A percentile compares a stretch with the other conserved stretches of the same genome.
Conservation (phyloP, 2,888 invertebrate species). For the Iselma pallidipennis region DNA sequence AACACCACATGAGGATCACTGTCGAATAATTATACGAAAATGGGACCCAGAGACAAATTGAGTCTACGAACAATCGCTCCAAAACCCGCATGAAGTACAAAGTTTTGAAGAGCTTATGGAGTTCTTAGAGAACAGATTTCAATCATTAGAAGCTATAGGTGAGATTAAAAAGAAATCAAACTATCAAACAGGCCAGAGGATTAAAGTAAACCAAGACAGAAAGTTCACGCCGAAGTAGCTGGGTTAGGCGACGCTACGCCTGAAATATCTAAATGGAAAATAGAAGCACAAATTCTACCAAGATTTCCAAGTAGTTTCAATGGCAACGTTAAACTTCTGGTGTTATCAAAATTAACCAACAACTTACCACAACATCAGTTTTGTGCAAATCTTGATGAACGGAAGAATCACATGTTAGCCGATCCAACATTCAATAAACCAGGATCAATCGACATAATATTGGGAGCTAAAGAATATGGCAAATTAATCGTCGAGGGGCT, state of each 20-base stretch:
- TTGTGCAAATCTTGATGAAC: background rate
- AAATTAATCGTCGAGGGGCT: background rate
- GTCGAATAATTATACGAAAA: slow-evolving; percentile 1
- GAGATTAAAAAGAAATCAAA: background rate
- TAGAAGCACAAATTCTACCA: no score
- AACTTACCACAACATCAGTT: background rate
- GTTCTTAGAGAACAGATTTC: background rate
- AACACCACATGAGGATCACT: background rate
- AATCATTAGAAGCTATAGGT: background rate
- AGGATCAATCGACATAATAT: slow-evolving; percentile 14
- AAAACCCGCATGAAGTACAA: background rate
- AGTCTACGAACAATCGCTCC: slow-evolving; percentile 1
- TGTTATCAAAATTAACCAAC: no score
- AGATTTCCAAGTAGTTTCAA: no score
- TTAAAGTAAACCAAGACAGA: background rate
- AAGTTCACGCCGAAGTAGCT: background rate
- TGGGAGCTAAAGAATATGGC: slow-evolving; percentile 12
- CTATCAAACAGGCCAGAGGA: background rate
- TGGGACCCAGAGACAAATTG: slow-evolving; percentile 4
- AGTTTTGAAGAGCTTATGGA: background rate
- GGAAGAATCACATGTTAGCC: slow-evolving; percentile 10
- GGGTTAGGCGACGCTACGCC: background rate
- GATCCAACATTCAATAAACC: slow-evolving; percentile 15
- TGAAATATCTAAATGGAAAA: background rate
- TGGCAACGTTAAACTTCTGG: no score